Conservation (phyloP, 2,113 vertebrate genomes). For the Salvelinus sp. region DNA sequence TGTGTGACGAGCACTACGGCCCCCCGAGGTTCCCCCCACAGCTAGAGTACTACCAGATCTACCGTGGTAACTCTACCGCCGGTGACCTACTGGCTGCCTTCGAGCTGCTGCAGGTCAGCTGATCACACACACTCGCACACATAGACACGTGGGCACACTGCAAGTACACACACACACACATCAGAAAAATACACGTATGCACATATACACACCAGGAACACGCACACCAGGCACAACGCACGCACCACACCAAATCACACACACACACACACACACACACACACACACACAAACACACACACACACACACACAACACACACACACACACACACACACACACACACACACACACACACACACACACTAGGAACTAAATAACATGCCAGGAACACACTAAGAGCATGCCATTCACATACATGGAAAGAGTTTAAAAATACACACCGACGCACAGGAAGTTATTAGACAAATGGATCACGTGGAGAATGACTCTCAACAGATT, state of each 20-base stretch:
- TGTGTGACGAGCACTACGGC: slow-evolving; percentile 90
- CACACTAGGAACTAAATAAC: no score
- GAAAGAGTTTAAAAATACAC: not conserved
- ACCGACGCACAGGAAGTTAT: not conserved
- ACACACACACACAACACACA: not conserved
- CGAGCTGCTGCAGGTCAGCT: slow-evolving; percentile 90
- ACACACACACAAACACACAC: not conserved
- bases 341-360: no score
- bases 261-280: not conserved
- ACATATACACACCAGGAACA: not conserved
- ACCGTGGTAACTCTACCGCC: slow-evolving; percentile 86
- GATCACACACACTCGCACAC: not conserved
- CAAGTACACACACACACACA: not conserved
- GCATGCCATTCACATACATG: not conserved
- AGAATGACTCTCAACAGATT: not conserved
- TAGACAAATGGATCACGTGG: not conserved
- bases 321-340: not conserved
- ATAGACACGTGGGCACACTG: no score
- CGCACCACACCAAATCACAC: not conserved
- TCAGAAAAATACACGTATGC: not conserved
- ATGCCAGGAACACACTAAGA: no score
- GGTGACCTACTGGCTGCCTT: slow-evolving; percentile 96
- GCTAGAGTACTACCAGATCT: slow-evolving; percentile 98
- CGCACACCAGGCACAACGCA: no score
- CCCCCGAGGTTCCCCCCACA: slow-evolving; percentile 89